Conservation (phyloP, 2,113 vertebrate genomes). For the Planiliza haematocheilus region DNA sequence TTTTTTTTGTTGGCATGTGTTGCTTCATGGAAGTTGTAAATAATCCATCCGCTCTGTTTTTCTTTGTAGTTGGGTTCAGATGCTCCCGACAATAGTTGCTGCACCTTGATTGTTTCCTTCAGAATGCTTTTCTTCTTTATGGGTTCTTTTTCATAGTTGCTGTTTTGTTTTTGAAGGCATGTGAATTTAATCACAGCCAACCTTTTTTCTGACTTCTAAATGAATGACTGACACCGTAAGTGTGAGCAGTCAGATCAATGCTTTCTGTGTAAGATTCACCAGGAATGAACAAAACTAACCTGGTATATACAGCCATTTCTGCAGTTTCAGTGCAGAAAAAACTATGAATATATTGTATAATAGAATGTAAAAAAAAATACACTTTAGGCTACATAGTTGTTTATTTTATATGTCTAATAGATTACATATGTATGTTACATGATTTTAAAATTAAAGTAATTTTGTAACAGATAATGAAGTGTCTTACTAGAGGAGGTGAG, state of each 20-base stretch:
- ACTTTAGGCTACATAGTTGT: slow-evolving; percentile 78
- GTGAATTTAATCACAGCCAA: slow-evolving; percentile 60
- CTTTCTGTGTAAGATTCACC: slow-evolving; percentile 59
- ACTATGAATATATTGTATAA: slow-evolving; percentile 81
- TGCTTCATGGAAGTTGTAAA: slow-evolving; percentile 52
- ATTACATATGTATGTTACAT: slow-evolving; percentile 80
- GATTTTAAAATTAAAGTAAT: slow-evolving; percentile 84
- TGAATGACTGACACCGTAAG: slow-evolving; percentile 44
- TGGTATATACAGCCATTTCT: slow-evolving; percentile 76
- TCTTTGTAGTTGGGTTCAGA: slow-evolving; percentile 22
- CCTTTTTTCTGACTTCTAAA: slow-evolving; percentile 53
- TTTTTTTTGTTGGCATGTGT: slow-evolving; percentile 12
- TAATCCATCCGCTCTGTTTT: slow-evolving; percentile 42
- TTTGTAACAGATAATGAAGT: slow-evolving; percentile 87
- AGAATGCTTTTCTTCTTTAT: slow-evolving; percentile 44
- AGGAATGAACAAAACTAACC: slow-evolving; percentile 63
- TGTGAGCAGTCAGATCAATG: slow-evolving; percentile 48
- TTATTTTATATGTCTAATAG: slow-evolving; percentile 85
- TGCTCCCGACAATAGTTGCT: neutral
- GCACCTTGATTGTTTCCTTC: slow-evolving; percentile 13
- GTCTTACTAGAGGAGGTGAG: slow-evolving; percentile 81
- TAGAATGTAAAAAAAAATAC: slow-evolving; percentile 76
- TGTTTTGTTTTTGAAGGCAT: slow-evolving; percentile 55
- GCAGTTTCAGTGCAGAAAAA: slow-evolving; percentile 76
- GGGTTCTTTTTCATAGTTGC: slow-evolving; percentile 48